Percentiles rank a stretch among this genome's conserved stretches.
phyloP scores from a whole-genome alignment of 2,113 vertebrate genomes.

The Sceloporus tristichus region DNA sequence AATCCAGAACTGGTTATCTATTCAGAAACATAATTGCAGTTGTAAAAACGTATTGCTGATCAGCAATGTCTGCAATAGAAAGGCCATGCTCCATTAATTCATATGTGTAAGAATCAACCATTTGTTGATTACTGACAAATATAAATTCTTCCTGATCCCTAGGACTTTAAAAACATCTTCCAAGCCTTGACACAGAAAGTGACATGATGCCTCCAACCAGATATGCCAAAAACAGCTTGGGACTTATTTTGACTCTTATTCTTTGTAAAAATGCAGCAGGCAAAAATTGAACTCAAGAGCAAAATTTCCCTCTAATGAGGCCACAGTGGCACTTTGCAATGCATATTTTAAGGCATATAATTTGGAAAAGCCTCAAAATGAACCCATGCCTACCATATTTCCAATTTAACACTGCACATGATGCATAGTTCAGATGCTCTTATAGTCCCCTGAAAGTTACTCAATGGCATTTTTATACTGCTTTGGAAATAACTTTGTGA shows the following conservation, averaged over 20 bases:
- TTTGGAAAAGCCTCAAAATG: conserved; percentile 26
- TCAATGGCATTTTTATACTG: background rate
- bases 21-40: no score
- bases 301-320: conserved; percentile 9
- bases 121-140: background rate
- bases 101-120: background rate
- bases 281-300: background rate
- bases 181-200: background rate
- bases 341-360: conserved; percentile 28
- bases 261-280: conserved; percentile 1
- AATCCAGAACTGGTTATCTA: no score
- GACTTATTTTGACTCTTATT: conserved; percentile 2
- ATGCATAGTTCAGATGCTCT: background rate
- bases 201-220: background rate
- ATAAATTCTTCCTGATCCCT: background rate
- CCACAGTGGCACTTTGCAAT: conserved; percentile 9
- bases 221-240: background rate
- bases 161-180: background rate
- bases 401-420: conserved; percentile 10
- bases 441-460: conserved; percentile 5
- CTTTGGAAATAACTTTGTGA: conserved; percentile 9
- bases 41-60: background rate
- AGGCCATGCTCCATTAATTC: background rate
- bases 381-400: conserved; percentile 1
- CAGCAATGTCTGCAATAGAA: background rate